Conservation (phyloP, 2,113 vertebrate species). For the Tupaia tana region DNA sequence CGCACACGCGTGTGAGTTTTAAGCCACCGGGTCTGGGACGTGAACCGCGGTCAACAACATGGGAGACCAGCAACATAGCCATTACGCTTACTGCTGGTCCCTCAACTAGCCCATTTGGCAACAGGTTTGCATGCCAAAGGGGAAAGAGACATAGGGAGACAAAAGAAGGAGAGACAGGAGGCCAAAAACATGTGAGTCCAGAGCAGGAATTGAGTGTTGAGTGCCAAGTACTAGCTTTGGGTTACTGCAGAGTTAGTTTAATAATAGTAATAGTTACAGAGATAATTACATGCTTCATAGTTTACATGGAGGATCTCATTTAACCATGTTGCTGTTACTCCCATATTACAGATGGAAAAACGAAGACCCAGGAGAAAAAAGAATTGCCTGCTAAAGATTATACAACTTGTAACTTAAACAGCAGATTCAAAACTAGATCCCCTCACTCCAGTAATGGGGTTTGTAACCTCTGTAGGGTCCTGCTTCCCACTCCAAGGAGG, state of each 20-base stretch:
- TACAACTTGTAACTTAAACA: background rate
- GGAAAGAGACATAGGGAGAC: background rate
- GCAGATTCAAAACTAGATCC: background rate
- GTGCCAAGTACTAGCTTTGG: background rate
- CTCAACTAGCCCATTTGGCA: background rate
- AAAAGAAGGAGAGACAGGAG: background rate
- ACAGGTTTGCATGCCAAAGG: background rate
- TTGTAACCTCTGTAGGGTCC: background rate
- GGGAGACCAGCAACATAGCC: no score
- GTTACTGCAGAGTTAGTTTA: background rate
- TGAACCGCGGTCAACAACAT: no score
- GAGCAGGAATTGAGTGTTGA: background rate
- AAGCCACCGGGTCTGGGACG: no score
- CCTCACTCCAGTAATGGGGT: no score
- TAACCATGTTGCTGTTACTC: background rate
- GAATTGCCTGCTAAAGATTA: background rate
- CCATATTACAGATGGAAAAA: background rate
- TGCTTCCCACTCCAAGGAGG: background rate
- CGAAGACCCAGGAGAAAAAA: background rate
- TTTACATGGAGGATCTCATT: background rate
- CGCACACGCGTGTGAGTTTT: no score
- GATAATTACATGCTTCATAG: background rate
- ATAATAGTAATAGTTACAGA: background rate
- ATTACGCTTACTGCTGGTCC: no score
- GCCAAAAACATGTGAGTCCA: background rate